phyloP scores from a whole-genome alignment of 2,113 vertebrate genomes.

The Potamarius usumacintae region DNA sequence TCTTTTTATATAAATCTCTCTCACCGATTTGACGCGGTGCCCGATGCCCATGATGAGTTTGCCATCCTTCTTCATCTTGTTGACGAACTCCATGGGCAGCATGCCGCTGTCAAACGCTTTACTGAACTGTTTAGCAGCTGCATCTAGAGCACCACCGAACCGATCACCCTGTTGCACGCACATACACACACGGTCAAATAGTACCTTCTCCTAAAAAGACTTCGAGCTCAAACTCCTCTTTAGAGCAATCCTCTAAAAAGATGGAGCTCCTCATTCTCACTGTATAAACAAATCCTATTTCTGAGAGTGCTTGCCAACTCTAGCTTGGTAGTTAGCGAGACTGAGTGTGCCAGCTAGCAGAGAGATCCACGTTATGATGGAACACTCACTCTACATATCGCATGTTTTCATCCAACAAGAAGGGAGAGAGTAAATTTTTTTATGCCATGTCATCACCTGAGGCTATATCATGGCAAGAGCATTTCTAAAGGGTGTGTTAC shows the following conservation, averaged over 20 bases:
- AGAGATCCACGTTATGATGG: neutral
- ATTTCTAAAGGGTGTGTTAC: too few relatives aligned
- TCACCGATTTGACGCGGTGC: conserved; percentile 96
- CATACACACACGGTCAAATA: neutral
- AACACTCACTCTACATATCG: neutral
- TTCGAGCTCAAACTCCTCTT: neutral
- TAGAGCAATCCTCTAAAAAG: neutral
- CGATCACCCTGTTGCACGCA: conserved; percentile 82
- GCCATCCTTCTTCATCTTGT: conserved; percentile 99
- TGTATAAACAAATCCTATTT: neutral
- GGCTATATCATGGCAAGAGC: too few relatives aligned
- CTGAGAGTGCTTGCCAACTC: neutral
- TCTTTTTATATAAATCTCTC: conserved; percentile 24
- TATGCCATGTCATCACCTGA: too few relatives aligned
- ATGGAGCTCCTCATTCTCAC: neutral
- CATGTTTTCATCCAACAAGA: neutral
- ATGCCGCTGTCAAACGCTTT: conserved; percentile 96
- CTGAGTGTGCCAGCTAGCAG: too few relatives aligned
- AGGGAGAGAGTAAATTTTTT: too few relatives aligned
- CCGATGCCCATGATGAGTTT: conserved; percentile 98
- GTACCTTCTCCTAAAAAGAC: neutral
- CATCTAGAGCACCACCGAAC: conserved; percentile 94
- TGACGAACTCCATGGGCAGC: conserved; percentile 98
- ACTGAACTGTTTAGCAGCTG: conserved; percentile 97
- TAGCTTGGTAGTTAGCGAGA: neutral